phyloP scores from a whole-genome alignment of 2,888 invertebrate genomes.

The Pyrgus malvae region DNA sequence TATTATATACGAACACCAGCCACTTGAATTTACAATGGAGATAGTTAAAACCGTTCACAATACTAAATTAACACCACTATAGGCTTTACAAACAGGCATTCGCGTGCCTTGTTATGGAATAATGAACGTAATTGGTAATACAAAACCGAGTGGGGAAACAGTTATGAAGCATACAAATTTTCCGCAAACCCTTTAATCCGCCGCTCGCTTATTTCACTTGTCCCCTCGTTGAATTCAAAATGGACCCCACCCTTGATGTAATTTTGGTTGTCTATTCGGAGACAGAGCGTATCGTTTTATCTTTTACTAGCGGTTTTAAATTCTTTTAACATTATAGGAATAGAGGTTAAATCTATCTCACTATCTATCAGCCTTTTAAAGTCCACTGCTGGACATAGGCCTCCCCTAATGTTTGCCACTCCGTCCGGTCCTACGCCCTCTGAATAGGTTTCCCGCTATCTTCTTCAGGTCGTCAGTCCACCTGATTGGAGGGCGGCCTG shows the following conservation, averaged over 20 bases:
- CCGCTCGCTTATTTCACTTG: constrained; percentile 78
- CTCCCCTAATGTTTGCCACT: too few species aligned
- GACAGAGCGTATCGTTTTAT: background rate
- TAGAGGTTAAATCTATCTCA: too few species aligned
- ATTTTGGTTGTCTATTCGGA: constrained; percentile 48
- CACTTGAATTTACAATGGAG: too few species aligned
- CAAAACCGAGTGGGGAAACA: constrained; percentile 69
- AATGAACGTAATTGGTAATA: constrained; percentile 79
- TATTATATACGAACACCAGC: too few species aligned
- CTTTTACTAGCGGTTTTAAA: constrained; percentile 1
- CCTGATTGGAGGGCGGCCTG: too few species aligned
- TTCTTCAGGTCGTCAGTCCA: too few species aligned
- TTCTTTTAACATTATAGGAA: background rate
- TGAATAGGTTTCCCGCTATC: too few species aligned
- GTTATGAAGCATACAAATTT: constrained; percentile 77
- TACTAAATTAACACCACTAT: constrained; percentile 3
- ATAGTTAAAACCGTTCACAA: too few species aligned
- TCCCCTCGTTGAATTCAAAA: constrained; percentile 67
- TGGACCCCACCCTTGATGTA: constrained; percentile 61
- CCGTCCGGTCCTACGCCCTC: too few species aligned
- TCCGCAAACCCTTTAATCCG: constrained; percentile 78
- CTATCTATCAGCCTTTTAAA: too few species aligned
- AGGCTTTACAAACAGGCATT: constrained; percentile 34
- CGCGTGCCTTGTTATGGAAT: constrained; percentile 60
- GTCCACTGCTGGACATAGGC: too few species aligned